Percentiles rank a stretch among this genome's conserved stretches.
phyloP scores from a whole-genome alignment of 2,113 vertebrate genomes.

The Accipiter virgatus region DNA sequence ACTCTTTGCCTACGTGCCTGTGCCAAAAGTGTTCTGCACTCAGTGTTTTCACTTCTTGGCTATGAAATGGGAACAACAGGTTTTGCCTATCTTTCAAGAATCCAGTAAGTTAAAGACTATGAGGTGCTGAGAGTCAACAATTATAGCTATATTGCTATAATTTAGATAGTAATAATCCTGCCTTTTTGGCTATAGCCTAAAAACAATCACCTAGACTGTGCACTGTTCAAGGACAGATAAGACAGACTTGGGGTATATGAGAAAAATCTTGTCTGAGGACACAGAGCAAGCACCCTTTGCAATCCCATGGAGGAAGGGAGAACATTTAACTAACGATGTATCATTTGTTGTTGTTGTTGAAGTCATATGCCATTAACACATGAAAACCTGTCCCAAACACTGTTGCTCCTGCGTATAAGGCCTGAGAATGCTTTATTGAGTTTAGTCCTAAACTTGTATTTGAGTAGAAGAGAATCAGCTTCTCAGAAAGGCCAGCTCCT shows the following conservation, averaged over 20 bases:
- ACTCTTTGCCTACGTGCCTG: neutral
- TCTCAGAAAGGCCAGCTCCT: neutral
- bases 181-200: neutral
- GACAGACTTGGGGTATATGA: neutral
- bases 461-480: neutral
- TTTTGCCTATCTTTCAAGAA: neutral
- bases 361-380: neutral
- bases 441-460: neutral
- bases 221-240: neutral
- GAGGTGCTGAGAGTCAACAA: neutral
- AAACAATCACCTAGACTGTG: neutral
- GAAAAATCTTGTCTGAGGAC: neutral
- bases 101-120: neutral
- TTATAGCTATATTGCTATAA: neutral
- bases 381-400: neutral
- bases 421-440: conserved; percentile 17
- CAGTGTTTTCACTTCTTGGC: neutral
- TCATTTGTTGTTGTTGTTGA: neutral
- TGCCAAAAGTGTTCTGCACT: neutral
- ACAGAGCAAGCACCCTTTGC: neutral
- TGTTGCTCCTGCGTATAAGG: neutral
- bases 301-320: neutral
- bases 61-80: neutral
- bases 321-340: neutral
- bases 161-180: neutral